These are phyloP conservation scores for Trematocara macrostoma DNA, from an alignment of 2,113 vertebrate genomes.

Conservation along the genomic window DNA sequence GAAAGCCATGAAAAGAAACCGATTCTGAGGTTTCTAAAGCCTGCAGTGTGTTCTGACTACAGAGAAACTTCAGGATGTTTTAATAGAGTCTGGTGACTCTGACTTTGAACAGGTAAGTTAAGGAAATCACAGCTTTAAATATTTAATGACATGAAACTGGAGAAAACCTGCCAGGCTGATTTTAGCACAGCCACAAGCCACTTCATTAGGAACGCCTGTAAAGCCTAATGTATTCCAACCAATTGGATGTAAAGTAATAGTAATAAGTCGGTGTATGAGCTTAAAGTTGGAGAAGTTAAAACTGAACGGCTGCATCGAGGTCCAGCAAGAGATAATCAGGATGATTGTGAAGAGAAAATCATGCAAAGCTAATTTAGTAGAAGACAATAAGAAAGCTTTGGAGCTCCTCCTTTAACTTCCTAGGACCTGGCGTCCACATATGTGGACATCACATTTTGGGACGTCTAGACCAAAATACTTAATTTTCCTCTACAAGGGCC, in stretches of 20 bases:
- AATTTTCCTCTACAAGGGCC: not conserved
- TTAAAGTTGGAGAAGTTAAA: not conserved
- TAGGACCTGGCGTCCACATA: not conserved
- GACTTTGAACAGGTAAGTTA: not conserved
- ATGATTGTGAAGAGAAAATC: not conserved
- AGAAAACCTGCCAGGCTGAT: not conserved
- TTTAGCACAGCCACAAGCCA: not conserved
- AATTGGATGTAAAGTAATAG: not conserved
- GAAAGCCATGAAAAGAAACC: not conserved
- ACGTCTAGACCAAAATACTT: not conserved
- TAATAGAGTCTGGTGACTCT: not conserved
- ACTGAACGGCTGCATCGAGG: not conserved
- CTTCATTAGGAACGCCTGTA: not conserved
- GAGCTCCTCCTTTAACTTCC: not conserved
- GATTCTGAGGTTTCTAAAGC: not conserved
- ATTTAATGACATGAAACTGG: not conserved
- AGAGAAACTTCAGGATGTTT: not conserved
- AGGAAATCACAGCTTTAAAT: not conserved
- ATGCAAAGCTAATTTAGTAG: not conserved
- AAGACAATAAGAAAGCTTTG: not conserved
- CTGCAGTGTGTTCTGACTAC: rapidly evolving
- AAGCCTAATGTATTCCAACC: rapidly evolving
- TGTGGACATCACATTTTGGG: not conserved
- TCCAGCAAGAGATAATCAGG: not conserved
- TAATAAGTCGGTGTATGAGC: not conserved